Evolutionary conservation across 1,140 invertebrate species (phyloP).

Genomic region (Microplitis mediator): DNA sequence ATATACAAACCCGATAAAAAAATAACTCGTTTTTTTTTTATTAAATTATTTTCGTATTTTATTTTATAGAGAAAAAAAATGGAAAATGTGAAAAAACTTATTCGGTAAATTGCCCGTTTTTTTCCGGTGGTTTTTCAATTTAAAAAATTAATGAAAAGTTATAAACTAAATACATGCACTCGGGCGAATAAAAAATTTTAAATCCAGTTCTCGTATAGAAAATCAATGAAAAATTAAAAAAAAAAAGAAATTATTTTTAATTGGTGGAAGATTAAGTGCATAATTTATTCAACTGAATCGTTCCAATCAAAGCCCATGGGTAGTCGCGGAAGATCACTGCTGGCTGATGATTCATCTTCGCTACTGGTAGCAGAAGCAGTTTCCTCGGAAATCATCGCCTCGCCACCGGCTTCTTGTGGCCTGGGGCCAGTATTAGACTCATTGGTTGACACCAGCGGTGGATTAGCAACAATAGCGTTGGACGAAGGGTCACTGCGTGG

Average conservation of each 20-base stretch:
- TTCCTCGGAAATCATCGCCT: constrained; percentile 63
- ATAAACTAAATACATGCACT: no score
- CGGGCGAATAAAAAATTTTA: no score
- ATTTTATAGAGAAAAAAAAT: constrained; percentile 20
- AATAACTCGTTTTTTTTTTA: constrained; percentile 1
- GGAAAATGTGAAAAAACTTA: constrained; percentile 17
- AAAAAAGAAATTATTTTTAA: not conserved
- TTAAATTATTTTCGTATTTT: not conserved
- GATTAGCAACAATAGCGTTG: constrained; percentile 32
- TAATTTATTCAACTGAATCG: constrained; percentile 36
- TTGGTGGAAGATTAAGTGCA: not conserved
- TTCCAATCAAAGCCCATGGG: constrained; percentile 45
- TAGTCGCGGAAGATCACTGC: constrained; percentile 54
- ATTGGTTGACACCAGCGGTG: constrained; percentile 28
- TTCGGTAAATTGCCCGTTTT: no score
- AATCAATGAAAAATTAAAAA: not conserved
- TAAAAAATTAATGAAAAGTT: no score
- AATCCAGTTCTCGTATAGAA: no score
- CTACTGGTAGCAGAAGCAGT: constrained; percentile 55
- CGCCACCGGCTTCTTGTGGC: constrained; percentile 60
- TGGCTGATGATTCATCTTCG: constrained; percentile 59
- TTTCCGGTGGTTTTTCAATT: no score
- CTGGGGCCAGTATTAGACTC: constrained; percentile 43
- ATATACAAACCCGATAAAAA: constrained; percentile 30
- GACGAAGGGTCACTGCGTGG: constrained; percentile 42